A percentile compares a stretch with the other conserved stretches of the same genome.
Evolutionary conservation across 2,888 invertebrate species (phyloP).

Genomic region (Ophioninae sp.): DNA sequence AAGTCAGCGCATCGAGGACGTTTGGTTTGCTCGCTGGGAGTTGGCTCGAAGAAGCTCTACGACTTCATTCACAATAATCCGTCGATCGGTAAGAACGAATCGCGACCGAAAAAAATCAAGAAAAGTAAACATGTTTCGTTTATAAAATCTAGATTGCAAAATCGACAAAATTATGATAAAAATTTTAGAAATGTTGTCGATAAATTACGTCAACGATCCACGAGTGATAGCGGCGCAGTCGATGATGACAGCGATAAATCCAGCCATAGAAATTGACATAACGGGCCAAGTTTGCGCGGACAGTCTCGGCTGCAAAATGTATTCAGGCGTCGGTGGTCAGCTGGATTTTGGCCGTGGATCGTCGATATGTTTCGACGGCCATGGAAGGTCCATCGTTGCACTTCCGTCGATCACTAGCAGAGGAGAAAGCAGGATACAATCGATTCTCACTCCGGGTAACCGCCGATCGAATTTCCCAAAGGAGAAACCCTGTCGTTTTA

Average conservation of each 20-base stretch:
- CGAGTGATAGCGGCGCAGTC: slow-evolving; percentile 92
- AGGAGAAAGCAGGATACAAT: slow-evolving; percentile 84
- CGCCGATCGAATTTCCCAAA: neutral
- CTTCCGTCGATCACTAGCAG: slow-evolving; percentile 83
- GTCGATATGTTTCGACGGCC: slow-evolving; percentile 84
- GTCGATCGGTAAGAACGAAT: slow-evolving; percentile 86
- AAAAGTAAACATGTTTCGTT: neutral
- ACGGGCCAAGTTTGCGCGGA: slow-evolving; percentile 97
- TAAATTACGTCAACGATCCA: slow-evolving; percentile 94
- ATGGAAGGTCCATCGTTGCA: slow-evolving; percentile 86
- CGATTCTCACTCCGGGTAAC: slow-evolving; percentile 83
- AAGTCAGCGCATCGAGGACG: slow-evolving; percentile 92
- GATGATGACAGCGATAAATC: slow-evolving; percentile 97
- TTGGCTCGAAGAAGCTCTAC: slow-evolving; percentile 93
- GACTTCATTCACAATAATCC: slow-evolving; percentile 98
- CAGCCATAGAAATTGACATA: slow-evolving; percentile 96
- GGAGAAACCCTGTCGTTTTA: neutral
- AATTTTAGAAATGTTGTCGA: slow-evolving; percentile 90
- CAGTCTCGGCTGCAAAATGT: slow-evolving; percentile 91
- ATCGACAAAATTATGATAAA: neutral
- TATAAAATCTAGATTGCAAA: neutral
- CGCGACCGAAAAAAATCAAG: neutral
- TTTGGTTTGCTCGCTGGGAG: slow-evolving; percentile 95
- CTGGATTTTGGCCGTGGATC: slow-evolving; percentile 87
- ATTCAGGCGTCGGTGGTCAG: slow-evolving; percentile 87